Evolutionary conservation across 2,113 vertebrate genomes (phyloP).

Genomic region (Entomyzon cyanotis): DNA sequence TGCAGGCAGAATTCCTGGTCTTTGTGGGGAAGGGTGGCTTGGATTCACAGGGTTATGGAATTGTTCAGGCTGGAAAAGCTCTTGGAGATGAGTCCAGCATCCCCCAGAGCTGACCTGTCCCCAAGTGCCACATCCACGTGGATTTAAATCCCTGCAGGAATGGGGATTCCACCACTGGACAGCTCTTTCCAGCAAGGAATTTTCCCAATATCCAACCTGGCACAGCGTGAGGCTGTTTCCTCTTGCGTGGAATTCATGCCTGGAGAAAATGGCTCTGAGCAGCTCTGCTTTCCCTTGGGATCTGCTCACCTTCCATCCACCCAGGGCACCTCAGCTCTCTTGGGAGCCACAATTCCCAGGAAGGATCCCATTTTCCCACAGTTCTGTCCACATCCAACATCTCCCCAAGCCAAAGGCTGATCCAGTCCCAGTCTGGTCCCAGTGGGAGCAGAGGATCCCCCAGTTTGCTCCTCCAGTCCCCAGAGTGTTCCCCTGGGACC

Average conservation of each 20-base stretch:
- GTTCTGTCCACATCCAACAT: background rate
- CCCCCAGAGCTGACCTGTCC: background rate
- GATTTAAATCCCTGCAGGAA: background rate
- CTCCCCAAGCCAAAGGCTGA: background rate
- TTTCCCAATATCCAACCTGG: background rate
- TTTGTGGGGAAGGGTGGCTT: background rate
- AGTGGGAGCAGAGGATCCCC: background rate
- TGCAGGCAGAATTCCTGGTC: background rate
- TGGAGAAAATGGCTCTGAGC: background rate
- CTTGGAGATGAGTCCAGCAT: background rate
- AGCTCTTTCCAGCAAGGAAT: background rate
- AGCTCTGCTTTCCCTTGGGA: background rate
- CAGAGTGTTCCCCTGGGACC: background rate
- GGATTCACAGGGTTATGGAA: background rate
- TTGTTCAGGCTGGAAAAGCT: background rate
- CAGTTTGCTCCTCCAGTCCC: background rate
- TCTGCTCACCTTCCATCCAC: background rate
- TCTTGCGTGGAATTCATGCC: background rate
- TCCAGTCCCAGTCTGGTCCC: background rate
- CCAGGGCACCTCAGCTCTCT: background rate
- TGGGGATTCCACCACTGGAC: background rate
- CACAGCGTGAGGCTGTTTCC: background rate
- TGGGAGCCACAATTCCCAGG: background rate
- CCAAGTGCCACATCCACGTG: background rate
- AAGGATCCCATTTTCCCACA: background rate